A percentile compares a stretch with the other conserved stretches of the same genome.
phyloP scores from a whole-genome alignment of 2,797 vertebrate genomes.

The Cirrhinus mrigala region DNA sequence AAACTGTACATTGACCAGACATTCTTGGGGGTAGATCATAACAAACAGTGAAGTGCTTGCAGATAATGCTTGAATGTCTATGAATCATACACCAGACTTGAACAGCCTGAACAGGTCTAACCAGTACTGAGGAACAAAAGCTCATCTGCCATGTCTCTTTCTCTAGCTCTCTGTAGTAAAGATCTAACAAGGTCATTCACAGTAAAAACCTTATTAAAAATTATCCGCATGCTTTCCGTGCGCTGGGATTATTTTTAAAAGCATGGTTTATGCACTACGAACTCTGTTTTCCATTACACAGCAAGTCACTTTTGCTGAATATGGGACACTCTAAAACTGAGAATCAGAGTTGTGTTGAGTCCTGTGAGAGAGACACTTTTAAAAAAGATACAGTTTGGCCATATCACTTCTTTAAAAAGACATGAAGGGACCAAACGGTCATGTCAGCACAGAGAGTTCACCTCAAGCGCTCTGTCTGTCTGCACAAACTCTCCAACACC shows the following conservation, averaged over 20 bases:
- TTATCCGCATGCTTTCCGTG: background rate
- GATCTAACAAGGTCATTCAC: constrained; percentile 46
- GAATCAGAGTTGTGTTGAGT: background rate
- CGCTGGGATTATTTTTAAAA: constrained; percentile 16
- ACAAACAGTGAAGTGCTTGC: background rate
- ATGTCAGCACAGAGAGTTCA: constrained; percentile 18
- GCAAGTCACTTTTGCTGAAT: constrained; percentile 21
- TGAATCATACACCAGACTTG: constrained; percentile 5
- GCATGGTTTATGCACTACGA: constrained; percentile 18
- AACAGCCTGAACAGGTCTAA: constrained; percentile 21
- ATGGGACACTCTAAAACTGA: background rate
- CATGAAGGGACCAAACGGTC: background rate
- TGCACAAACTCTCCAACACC: background rate
- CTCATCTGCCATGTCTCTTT: constrained; percentile 6
- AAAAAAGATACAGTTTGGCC: background rate
- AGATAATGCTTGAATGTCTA: background rate
- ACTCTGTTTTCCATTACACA: constrained; percentile 12
- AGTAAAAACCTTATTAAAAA: constrained; percentile 18
- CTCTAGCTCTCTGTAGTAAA: constrained; percentile 42
- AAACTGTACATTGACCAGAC: constrained; percentile 4
- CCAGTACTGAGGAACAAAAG: constrained; percentile 24
- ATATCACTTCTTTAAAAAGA: background rate
- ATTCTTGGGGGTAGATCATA: constrained; percentile 12
- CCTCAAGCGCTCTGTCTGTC: background rate
- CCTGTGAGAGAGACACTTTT: background rate